Evolutionary conservation across 2,113 vertebrate genomes (phyloP), one percentile per base, ranked within the genome.

Genomic region (Anser brachyrhynchus): DNA sequence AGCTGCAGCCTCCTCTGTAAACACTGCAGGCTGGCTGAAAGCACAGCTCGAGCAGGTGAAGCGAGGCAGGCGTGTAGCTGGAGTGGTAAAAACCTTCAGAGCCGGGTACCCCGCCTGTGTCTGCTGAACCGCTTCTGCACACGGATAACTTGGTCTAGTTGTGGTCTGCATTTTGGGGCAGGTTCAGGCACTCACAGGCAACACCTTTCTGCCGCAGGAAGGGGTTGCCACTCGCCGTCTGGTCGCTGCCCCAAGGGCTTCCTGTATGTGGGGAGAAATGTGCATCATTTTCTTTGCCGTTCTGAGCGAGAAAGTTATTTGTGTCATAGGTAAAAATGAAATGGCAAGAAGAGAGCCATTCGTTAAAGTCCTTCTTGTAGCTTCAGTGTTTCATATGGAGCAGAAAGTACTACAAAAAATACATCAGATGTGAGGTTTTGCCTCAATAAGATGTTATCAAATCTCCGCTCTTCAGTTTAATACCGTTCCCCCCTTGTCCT

Each of bases 361-460:
- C 75, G 90, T 93, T 78, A 31, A 74, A 75, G 70, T 29, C 44
- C 54, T 81, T 84, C 77, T 84, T 78, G 21, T 52, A 64, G 64
- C 61, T 57, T 92, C 61, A 7, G 71, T 75, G 71, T 89, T 95
- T 80, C 3, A 7, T 28, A 58, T 69, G 84, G 77, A 87, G 88
- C 79, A 76, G 84, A 80, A 93, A 73, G 67, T 35, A 35, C 26
- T 64, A 59, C 81, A 71, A 59, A 95, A 70, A 87, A 87, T 82
- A 83, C 65, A 86, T n/a, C 29, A 61, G 73, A 55, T 81, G n/a
- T 18, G 77, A 92, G 80, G 58, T 71, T 87, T 49, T 49, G 20
- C 46, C 46, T 49, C 46, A 49, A 11, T 19, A 21, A 21, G 46
- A 22, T 49, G 46, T 49, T 22, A 49, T 22, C 46, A 49, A 22